These are phyloP conservation scores for Tuberolachnus salignus DNA, from an alignment of 2,888 invertebrate genomes.

Conservation along the genomic window DNA sequence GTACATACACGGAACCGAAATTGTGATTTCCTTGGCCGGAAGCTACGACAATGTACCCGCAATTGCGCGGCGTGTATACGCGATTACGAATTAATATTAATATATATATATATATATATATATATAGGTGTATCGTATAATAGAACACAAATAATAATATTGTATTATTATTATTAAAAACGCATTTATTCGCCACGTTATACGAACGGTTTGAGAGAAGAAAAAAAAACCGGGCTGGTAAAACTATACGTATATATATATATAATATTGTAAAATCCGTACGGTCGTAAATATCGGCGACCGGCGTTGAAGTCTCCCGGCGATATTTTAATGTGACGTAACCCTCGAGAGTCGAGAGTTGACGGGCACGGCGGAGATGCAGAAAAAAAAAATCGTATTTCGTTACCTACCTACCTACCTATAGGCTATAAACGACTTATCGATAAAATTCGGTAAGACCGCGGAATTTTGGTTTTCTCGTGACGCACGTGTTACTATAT, in stretches of 20 bases:
- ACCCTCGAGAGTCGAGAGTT: no score
- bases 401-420: neutral
- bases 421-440: neutral
- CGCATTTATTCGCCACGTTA: neutral
- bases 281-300: neutral
- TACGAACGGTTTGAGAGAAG: neutral
- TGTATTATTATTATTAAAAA: no score
- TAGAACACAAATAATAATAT: neutral
- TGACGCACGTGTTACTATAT: no score
- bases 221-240: neutral
- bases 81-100: conserved; percentile 14
- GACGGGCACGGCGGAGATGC: no score
- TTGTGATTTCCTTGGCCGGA: conserved; percentile 5
- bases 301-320: conserved; percentile 45
- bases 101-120: neutral
- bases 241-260: no score
- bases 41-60: neutral
- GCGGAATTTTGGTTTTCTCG: neutral
- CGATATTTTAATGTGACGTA: neutral
- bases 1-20: neutral
- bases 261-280: neutral
- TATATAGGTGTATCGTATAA: no score
- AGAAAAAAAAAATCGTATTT: neutral
- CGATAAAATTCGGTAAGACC: neutral
- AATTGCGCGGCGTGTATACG: neutral